Evolutionary conservation across 1,140 invertebrate species (phyloP).

Genomic region (Magallana gigas): DNA sequence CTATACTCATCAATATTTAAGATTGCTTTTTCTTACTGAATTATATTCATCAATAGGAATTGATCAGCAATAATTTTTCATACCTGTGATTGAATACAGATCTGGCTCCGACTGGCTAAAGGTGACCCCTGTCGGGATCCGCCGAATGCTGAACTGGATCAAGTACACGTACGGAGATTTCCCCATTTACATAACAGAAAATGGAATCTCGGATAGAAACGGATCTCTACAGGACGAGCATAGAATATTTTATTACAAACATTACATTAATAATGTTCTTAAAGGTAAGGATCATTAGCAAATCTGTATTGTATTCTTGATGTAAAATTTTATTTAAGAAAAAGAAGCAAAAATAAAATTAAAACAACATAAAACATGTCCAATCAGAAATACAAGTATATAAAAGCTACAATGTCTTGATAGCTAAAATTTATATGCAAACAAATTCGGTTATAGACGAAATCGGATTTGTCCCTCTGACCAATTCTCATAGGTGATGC

Average conservation of each 20-base stretch:
- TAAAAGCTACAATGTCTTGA: no score
- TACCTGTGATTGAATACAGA: conserved; percentile 32
- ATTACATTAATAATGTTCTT: conserved; percentile 84
- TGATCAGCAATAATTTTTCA: no score
- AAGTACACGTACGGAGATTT: conserved; percentile 83
- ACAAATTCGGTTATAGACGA: no score
- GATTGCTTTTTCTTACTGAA: no score
- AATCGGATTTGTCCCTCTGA: no score
- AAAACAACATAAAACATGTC: no score
- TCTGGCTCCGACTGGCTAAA: conserved; percentile 67
- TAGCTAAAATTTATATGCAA: no score
- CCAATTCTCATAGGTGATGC: no score
- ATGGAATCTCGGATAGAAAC: conserved; percentile 82
- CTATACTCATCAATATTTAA: no score
- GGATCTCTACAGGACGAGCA: conserved; percentile 80
- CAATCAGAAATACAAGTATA: no score
- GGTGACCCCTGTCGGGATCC: conserved; percentile 84
- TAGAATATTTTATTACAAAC: conserved; percentile 80
- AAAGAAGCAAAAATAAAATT: no score
- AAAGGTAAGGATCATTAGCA: conserved; percentile 68
- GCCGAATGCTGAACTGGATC: conserved; percentile 84
- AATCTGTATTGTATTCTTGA: not conserved
- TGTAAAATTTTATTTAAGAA: not conserved
- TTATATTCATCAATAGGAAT: no score
- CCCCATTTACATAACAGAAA: conserved; percentile 85